Base-by-base conservation (phyloP, 2,113 vertebrate species). In the Ctenodactylus gundi region DNA sequence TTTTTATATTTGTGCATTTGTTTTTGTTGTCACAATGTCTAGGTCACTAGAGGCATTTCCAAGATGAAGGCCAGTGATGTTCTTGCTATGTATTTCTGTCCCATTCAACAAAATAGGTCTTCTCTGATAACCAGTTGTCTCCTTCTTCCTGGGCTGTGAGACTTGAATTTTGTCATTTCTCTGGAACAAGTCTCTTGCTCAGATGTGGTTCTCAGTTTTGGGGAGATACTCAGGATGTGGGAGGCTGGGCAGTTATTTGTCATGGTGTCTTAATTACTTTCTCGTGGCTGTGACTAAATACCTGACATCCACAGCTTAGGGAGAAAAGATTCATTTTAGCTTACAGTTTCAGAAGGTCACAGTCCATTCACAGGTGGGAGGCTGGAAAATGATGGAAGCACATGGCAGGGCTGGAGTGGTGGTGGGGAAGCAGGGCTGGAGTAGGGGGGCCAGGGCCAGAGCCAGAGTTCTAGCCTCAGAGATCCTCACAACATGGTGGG, bases 51-150 rank as follows among this genome's bases (percentile, higher is more conserved):
- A 36, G 76, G 18, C 21, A n/a, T 36, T 85, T 81, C 85, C 6
- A 1, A 18, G 68, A 51, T 29, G 13, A 20, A 57, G 29, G 8
- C 0, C 0, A 20, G 36, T 34, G 36, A 21, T 60, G 72, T 13
- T 44, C 10, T 21, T 21, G 15, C 13, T 8, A 5, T 20, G 1
- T 0, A 13, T 23, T 18, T 39, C 0, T 6, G 23, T 53, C 2
- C 3, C 7, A 23, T 7, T 29, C 4, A n/a, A 29, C 9, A 21
- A 36, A 55, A 27, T 34, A 31, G 55, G 27, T 41, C 72, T 39
- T 25, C 46, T n/a, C 44, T n/a, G 8, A 27, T 31, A 11, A 23
- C 49, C 80, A 36, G 57, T 13, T 36, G 12, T 31, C 39, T 55
- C 51, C 46, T 60, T 80, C 39, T 34, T 34, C 11, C 15, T 41